phyloP scores from a whole-genome alignment of 2,797 vertebrate species.

The Ciconia nigra region DNA sequence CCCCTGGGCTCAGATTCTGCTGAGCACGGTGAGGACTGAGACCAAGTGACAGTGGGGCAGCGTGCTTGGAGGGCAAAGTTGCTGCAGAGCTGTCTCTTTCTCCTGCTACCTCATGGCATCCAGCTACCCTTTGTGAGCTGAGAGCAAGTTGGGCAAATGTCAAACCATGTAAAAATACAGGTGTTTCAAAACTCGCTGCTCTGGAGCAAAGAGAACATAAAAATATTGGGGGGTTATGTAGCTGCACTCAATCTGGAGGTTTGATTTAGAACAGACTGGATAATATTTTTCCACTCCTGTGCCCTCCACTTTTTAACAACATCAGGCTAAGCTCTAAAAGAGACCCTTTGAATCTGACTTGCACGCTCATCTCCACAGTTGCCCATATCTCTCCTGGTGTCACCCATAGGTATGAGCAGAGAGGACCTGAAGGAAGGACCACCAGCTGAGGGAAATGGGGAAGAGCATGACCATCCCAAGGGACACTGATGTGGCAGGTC shows the following conservation, averaged over 20 bases:
- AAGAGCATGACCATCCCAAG: not conserved
- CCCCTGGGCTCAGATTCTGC: not conserved
- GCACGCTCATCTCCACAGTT: not conserved
- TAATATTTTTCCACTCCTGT: not conserved
- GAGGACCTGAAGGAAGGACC: not conserved
- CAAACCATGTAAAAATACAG: not conserved
- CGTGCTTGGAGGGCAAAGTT: not conserved
- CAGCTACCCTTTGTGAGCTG: not conserved
- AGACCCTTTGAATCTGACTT: not conserved
- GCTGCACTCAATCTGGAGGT: not conserved
- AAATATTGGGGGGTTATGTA: not conserved
- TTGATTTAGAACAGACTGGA: not conserved
- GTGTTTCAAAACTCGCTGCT: not conserved
- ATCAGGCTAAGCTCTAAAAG: not conserved
- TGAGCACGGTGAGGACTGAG: not conserved
- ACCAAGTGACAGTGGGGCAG: not conserved
- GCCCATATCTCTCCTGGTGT: not conserved
- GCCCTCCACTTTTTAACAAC: not conserved
- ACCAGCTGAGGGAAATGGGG: not conserved
- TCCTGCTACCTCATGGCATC: not conserved
- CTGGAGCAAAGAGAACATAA: not conserved
- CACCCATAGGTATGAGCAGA: fast-evolving
- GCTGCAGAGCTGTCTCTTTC: not conserved
- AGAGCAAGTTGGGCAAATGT: not conserved
- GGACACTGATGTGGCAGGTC: not conserved